These are phyloP conservation scores for Solea solea DNA, from an alignment of 2,113 vertebrate genomes.

Conservation along the genomic window DNA sequence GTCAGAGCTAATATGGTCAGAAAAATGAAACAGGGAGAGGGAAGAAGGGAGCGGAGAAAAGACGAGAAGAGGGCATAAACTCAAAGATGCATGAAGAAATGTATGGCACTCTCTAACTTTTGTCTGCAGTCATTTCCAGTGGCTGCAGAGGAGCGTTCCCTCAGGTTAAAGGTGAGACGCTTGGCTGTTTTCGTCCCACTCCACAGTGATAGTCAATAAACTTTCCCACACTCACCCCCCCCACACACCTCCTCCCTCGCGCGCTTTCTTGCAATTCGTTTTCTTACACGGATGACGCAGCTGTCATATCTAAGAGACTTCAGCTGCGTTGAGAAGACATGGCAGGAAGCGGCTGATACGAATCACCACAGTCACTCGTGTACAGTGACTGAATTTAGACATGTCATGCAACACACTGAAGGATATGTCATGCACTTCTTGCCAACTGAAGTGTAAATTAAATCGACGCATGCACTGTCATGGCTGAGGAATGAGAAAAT, in stretches of 20 bases:
- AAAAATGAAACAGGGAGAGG: not conserved
- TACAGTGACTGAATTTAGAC: not conserved
- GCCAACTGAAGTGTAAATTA: not conserved
- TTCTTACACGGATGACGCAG: not conserved
- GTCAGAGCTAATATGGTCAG: not conserved
- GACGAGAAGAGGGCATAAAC: not conserved
- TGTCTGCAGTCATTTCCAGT: not conserved
- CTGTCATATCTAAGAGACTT: not conserved
- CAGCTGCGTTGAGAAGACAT: not conserved
- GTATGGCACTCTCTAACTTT: not conserved
- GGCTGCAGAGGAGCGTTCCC: not conserved
- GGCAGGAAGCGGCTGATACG: no score
- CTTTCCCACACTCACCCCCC: not conserved
- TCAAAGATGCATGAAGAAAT: not conserved
- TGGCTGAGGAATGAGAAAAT: not conserved
- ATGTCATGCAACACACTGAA: not conserved
- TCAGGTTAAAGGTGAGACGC: not conserved
- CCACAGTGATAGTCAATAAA: not conserved
- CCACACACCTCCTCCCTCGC: not conserved
- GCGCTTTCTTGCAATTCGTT: not conserved
- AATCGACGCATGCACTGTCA: not conserved
- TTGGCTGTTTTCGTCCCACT: not conserved
- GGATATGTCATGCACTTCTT: not conserved
- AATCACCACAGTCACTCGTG: not conserved
- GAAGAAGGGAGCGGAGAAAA: not conserved